phyloP scores from a whole-genome alignment of 2,797 vertebrate species.

The Halcyon leucocephala region DNA sequence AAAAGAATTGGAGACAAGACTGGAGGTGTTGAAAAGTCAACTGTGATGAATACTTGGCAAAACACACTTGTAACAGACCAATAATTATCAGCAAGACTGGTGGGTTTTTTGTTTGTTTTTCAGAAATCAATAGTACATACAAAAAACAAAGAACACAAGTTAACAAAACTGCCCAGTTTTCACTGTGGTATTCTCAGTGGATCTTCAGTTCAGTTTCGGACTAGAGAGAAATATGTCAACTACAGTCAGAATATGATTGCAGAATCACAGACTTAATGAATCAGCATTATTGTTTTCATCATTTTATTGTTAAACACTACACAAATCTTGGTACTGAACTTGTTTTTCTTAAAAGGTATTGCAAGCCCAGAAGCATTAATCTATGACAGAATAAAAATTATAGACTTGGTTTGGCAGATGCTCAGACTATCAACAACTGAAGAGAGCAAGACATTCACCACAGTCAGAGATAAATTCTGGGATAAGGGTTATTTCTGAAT shows the following conservation, averaged over 20 bases:
- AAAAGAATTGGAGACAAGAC: neutral
- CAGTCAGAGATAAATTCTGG: neutral
- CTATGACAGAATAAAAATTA: neutral
- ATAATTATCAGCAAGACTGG: neutral
- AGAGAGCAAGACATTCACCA: rapidly evolving
- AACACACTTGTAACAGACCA: neutral
- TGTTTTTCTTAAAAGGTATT: neutral
- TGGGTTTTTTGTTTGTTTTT: neutral
- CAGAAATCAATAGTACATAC: neutral
- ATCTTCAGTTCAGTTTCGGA: neutral
- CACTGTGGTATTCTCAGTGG: neutral
- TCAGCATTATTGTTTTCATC: neutral
- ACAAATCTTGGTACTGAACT: neutral
- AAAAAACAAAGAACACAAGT: neutral
- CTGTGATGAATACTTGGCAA: neutral
- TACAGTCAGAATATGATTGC: rapidly evolving
- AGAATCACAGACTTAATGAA: neutral
- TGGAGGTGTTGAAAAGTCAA: neutral
- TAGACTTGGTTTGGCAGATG: neutral
- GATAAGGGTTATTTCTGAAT: neutral
- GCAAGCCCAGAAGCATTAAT: neutral
- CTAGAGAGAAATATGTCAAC: neutral
- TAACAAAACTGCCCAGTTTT: neutral
- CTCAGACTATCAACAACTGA: neutral
- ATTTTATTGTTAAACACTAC: neutral